These are phyloP conservation scores for Zeugodacus cucurbitae DNA, from an alignment of 1,140 invertebrate genomes.

Conservation along the genomic window DNA sequence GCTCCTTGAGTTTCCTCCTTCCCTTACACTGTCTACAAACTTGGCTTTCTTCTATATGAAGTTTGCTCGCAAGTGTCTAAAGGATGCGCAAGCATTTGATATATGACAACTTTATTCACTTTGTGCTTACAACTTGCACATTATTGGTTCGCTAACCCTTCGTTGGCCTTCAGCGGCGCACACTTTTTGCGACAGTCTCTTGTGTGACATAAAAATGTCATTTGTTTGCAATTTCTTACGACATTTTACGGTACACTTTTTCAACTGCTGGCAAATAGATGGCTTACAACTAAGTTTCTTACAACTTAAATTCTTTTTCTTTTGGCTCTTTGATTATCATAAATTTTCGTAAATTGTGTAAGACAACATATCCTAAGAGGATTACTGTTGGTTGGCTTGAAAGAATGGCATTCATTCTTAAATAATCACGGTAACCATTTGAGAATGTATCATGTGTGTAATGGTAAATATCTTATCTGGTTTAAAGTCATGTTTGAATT, in stretches of 20 bases:
- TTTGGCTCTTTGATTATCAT: neutral
- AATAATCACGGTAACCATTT: no score
- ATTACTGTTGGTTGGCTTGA: no score
- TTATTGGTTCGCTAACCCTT: slow-evolving; percentile 10
- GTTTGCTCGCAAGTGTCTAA: neutral
- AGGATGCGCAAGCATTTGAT: neutral
- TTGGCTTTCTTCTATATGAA: neutral
- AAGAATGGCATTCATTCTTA: no score
- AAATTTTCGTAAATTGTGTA: neutral
- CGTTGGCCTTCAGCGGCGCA: neutral
- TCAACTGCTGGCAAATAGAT: neutral
- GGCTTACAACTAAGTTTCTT: no score
- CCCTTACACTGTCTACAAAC: neutral
- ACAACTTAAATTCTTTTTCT: neutral
- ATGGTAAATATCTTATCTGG: no score
- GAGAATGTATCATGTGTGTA: no score
- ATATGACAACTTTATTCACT: slow-evolving; percentile 26
- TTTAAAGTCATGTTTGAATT: no score
- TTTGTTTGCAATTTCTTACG: neutral
- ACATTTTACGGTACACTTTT: neutral
- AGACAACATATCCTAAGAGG: neutral
- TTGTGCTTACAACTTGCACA: neutral
- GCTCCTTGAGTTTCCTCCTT: neutral
- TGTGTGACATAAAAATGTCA: slow-evolving; percentile 9
- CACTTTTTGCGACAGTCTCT: neutral